A percentile compares a stretch with the other conserved stretches of the same genome.
Conservation (phyloP, 2,113 vertebrate species). For the Raphicerus campestris region DNA sequence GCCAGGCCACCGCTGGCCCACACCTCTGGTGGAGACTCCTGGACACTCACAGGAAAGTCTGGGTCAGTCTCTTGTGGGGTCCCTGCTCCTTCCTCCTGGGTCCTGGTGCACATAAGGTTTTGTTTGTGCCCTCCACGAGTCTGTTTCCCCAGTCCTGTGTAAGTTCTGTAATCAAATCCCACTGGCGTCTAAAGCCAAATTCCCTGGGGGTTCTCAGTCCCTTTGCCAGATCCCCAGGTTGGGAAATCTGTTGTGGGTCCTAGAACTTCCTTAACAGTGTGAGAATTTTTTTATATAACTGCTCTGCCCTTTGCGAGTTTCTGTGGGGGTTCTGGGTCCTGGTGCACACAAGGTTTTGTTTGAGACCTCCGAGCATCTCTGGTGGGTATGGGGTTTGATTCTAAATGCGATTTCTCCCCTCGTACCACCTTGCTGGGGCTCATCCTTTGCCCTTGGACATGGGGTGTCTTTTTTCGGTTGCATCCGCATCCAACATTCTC, state of each 20-base stretch:
- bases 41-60: not conserved
- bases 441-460: not conserved
- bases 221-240: not conserved
- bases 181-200: not conserved
- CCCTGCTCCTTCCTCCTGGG: not conserved
- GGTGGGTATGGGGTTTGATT: not conserved
- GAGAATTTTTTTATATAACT: not conserved
- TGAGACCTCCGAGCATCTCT: not conserved
- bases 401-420: accelerated
- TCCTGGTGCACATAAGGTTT: not conserved
- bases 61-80: not conserved
- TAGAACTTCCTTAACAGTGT: not conserved
- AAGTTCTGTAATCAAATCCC: not conserved
- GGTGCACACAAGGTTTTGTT: not conserved
- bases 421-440: not conserved
- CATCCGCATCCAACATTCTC: not conserved
- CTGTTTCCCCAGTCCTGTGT: not conserved
- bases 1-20: not conserved
- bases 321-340: not conserved
- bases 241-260: not conserved
- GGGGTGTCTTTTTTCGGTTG: not conserved
- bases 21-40: accelerated
- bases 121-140: not conserved
- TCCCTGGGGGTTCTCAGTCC: not conserved
- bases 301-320: not conserved